phyloP scores from a whole-genome alignment of 1,140 invertebrate species.

The Listronotus oregonensis region DNA sequence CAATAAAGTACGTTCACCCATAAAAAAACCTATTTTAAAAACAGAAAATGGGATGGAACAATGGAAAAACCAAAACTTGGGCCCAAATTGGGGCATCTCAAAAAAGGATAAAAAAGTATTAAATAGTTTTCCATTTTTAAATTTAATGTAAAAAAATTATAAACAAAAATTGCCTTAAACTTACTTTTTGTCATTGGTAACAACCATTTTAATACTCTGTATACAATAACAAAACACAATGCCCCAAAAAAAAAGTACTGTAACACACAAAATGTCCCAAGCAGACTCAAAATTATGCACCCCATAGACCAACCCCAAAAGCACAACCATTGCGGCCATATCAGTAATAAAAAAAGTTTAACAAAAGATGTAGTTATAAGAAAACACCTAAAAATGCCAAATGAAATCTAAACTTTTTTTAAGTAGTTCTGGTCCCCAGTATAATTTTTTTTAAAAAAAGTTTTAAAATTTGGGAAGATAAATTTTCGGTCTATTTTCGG shows the following conservation, averaged over 20 bases:
- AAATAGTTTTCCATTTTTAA: no score
- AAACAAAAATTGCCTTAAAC: constrained; percentile 8
- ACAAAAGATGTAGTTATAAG: constrained; percentile 81
- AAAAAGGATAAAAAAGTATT: constrained; percentile 28
- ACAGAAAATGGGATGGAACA: constrained; percentile 90
- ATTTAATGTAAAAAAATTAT: no score
- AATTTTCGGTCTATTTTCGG: no score
- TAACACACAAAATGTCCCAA: constrained; percentile 68
- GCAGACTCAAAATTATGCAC: constrained; percentile 71
- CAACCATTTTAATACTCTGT: neutral
- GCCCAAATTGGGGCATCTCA: constrained; percentile 59
- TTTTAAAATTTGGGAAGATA: no score
- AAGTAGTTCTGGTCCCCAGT: no score
- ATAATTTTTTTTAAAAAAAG: no score
- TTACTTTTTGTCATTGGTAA: constrained; percentile 21
- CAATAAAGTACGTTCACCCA: constrained; percentile 86
- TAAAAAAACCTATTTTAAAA: constrained; percentile 91
- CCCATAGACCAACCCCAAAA: constrained; percentile 97
- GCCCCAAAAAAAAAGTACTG: constrained; percentile 69
- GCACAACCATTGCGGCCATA: constrained; percentile 86
- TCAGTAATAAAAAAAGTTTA: constrained; percentile 78
- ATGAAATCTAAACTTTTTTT: no score
- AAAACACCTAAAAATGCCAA: constrained; percentile 70
- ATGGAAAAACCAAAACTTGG: constrained; percentile 81
- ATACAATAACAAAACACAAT: constrained; percentile 32